phyloP scores from a whole-genome alignment of 2,888 invertebrate genomes.

The Aethes cnicana region DNA sequence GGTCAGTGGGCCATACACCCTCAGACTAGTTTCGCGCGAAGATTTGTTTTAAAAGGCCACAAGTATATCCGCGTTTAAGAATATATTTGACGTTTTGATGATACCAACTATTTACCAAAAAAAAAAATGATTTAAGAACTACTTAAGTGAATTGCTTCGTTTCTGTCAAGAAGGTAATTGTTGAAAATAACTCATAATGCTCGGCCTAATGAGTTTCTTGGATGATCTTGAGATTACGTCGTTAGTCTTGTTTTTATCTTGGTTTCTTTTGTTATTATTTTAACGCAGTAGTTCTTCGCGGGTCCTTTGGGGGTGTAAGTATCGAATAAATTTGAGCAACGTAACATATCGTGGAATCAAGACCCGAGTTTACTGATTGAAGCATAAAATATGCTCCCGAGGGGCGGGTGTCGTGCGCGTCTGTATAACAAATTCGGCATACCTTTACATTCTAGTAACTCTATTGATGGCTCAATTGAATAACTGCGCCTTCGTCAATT shows the following conservation, averaged over 20 bases:
- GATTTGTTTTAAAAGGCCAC: not conserved
- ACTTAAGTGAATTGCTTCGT: no score
- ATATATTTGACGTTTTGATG: no score
- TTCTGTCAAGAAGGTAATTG: no score
- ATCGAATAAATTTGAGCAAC: not conserved
- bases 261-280: not conserved
- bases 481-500: no score
- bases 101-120: no score
- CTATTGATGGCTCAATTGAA: not conserved
- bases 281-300: not conserved
- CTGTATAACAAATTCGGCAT: not conserved
- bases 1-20: slow-evolving; percentile 52
- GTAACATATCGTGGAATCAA: not conserved
- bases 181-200: slow-evolving; percentile 3
- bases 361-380: not conserved
- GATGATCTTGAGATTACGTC: not conserved
- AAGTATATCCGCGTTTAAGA: not conserved
- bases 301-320: no score
- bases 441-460: not conserved
- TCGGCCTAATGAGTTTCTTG: not conserved
- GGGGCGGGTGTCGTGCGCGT: not conserved
- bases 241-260: not conserved
- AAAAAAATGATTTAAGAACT: no score
- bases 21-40: not conserved
- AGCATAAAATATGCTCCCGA: not conserved